A percentile compares a stretch with the other conserved stretches of the same genome.
These are phyloP conservation scores for Rotaria sp. DNA, from an alignment of 2,888 invertebrate genomes.

Conservation along the genomic window DNA sequence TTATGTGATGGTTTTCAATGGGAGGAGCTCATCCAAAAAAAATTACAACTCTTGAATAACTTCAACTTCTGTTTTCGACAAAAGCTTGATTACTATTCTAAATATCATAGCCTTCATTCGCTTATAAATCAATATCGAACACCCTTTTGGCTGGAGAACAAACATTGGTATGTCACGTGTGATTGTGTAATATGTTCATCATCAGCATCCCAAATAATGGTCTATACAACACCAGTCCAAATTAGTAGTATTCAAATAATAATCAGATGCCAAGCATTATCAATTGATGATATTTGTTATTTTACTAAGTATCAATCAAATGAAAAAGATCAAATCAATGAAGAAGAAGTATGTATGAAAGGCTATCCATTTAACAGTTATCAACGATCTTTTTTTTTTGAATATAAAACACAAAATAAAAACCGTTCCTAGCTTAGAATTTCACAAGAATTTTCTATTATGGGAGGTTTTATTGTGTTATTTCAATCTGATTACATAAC, in stretches of 20 bases:
- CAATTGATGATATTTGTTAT: not conserved
- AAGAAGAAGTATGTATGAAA: too few relatives aligned
- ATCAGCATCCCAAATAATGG: not conserved
- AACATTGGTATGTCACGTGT: not conserved
- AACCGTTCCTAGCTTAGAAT: too few relatives aligned
- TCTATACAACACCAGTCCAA: not conserved
- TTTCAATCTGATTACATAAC: too few relatives aligned
- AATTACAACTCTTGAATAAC: not conserved
- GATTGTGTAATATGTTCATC: not conserved
- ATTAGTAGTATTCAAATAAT: not conserved
- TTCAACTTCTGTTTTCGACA: not conserved
- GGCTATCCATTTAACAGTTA: too few relatives aligned
- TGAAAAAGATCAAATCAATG: not conserved
- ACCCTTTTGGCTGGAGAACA: not conserved
- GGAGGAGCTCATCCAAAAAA: not conserved
- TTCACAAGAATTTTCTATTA: too few relatives aligned
- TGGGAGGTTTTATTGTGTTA: too few relatives aligned
- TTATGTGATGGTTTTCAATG: not conserved
- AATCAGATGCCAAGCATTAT: not conserved
- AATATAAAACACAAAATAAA: too few relatives aligned
- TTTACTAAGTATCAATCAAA: not conserved
- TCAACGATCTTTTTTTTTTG: too few relatives aligned
- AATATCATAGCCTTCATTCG: not conserved
- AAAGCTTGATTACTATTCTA: rapidly evolving
- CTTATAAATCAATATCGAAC: not conserved